Conservation (phyloP, 1,140 invertebrate genomes). For the Procambarus clarkii region DNA sequence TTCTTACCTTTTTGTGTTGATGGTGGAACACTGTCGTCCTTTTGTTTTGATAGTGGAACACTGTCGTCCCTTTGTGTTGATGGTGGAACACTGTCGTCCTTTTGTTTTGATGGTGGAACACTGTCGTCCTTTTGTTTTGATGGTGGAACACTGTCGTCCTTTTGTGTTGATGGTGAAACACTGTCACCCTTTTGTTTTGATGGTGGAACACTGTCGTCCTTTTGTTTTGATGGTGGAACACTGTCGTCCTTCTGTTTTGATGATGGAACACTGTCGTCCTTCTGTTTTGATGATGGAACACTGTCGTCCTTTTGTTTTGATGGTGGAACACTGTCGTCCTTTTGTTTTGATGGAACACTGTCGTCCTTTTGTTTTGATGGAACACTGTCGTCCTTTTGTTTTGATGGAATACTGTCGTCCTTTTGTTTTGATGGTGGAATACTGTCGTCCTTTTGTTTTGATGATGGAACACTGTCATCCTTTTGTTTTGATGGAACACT, state of each 20-base stretch:
- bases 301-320: not conserved
- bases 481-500: not conserved
- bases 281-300: not conserved
- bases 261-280: not conserved
- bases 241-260: not conserved
- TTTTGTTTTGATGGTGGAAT: no score
- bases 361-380: not conserved
- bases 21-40: not conserved
- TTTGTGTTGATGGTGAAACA: not conserved
- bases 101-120: not conserved
- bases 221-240: not conserved
- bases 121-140: not conserved
- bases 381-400: not conserved
- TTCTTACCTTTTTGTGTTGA: not conserved
- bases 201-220: not conserved
- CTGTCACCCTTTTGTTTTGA: not conserved
- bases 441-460: not conserved
- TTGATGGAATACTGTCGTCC: not conserved
- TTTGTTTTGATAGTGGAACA: not conserved
- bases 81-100: not conserved
- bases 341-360: not conserved
- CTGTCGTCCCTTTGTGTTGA: not conserved
- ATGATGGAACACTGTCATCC: not conserved
- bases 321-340: not conserved
- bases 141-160: no score